These are phyloP conservation scores for Hydrolagus colliei DNA, from an alignment of 2,797 vertebrate species.

Conservation along the genomic window DNA sequence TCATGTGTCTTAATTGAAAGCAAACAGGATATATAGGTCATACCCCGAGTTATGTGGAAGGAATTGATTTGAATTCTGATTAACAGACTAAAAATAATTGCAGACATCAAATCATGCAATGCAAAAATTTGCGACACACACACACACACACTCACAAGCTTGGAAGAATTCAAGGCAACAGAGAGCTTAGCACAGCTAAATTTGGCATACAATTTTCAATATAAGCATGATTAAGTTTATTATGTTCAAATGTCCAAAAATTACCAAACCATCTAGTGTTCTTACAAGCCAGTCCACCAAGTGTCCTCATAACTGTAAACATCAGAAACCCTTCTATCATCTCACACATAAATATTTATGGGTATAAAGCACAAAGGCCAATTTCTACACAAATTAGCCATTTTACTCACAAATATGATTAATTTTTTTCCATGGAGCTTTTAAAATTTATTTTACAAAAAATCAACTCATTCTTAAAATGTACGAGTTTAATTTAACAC, in stretches of 20 bases:
- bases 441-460: no score
- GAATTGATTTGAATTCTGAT: background rate
- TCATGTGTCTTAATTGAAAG: background rate
- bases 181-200: background rate
- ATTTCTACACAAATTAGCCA: no score
- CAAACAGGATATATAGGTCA: background rate
- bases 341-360: no score
- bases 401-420: no score
- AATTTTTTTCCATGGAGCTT: no score
- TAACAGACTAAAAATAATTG: no score
- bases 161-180: background rate
- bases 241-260: background rate
- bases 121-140: background rate
- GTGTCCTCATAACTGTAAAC: conserved; percentile 33
- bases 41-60: background rate
- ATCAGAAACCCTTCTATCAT: background rate
- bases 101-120: background rate
- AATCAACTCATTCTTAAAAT: no score
- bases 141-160: background rate
- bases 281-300: conserved; percentile 8
- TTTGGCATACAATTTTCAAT: background rate
- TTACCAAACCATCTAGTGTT: conserved; percentile 33
- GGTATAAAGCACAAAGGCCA: no score
- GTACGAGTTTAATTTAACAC: no score
- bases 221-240: background rate